Evolutionary conservation across 2,797 vertebrate genomes (phyloP).

Genomic region (Champsocephalus esox): DNA sequence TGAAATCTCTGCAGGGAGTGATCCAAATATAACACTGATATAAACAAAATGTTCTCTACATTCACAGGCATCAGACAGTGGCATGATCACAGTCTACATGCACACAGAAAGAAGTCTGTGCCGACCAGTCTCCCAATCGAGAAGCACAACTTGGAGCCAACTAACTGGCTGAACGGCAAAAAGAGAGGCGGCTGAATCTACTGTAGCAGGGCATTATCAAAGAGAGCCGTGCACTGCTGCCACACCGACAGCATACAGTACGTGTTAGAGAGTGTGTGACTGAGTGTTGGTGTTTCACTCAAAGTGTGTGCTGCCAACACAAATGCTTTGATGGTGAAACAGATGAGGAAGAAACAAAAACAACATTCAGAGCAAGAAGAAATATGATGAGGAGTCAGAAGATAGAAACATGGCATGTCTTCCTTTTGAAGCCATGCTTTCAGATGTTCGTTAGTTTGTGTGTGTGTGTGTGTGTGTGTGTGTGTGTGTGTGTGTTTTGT

Average conservation of each 20-base stretch:
- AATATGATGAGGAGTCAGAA: not conserved
- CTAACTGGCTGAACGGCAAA: slow-evolving; percentile 62
- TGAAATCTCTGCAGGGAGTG: not conserved
- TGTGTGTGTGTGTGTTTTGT: slow-evolving; percentile 48
- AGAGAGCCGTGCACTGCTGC: slow-evolving; percentile 54
- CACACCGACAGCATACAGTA: slow-evolving; percentile 56
- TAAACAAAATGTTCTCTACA: slow-evolving; percentile 32
- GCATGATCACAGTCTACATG: slow-evolving; percentile 39
- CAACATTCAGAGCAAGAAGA: not conserved
- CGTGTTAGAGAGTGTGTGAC: slow-evolving; percentile 50
- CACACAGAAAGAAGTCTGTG: slow-evolving; percentile 50
- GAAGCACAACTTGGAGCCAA: slow-evolving; percentile 69
- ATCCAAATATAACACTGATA: not conserved
- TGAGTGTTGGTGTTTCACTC: slow-evolving; percentile 37
- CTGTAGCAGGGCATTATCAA: slow-evolving; percentile 63
- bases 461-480: slow-evolving; percentile 37
- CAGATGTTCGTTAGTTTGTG: slow-evolving; percentile 39
- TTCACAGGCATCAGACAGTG: slow-evolving; percentile 3
- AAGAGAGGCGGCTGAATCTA: slow-evolving; percentile 50
- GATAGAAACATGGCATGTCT: slow-evolving; percentile 4
- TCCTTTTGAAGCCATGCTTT: slow-evolving; percentile 18
- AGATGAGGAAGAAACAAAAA: not conserved
- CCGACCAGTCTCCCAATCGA: slow-evolving; percentile 40
- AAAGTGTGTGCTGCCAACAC: slow-evolving; percentile 29
- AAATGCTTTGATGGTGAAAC: not conserved